Base-by-base conservation (phyloP, 2,797 vertebrate species). In the Setipinna tenuifilis region DNA sequence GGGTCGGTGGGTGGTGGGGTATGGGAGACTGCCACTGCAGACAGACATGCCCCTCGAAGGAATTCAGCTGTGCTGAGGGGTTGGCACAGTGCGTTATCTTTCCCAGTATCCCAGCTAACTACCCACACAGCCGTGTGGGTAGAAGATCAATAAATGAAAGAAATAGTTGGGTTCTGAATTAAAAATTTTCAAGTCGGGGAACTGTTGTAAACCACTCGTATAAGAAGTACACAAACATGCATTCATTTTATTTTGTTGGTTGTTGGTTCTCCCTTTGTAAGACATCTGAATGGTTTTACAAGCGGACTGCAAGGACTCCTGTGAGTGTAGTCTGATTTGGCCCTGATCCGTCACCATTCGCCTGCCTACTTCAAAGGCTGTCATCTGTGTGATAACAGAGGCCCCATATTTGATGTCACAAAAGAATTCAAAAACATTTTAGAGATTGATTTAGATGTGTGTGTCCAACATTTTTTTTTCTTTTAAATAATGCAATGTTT, bases 11-110 rank as follows among this genome's bases (percentile, higher is more conserved):
- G 14, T 54, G 50, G 50, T 54, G 68, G 16, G 31, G 28, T 35
- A 17, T 41, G 17, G 28, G 31, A n/a, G 16, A 19, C 4, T 41
- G 71, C 65, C 28, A 31, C 16, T 44, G 35, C 9, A 78, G 71
- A 78, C 31, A 78, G 35, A 12, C 71, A 78, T 78, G 35, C 31
- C 71, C 7, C 71, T 78, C 31, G 71, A 78, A 78, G 17, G 71
- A 78, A 78, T 21, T 44, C 35, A 78, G 41, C 35, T 31, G 71
- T 78, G 19, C 71, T 78, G 35, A 75, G 17, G 16, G 17, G 12
- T 31, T 71, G 17, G 31, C 28, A 75, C 19, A 7, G 35, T 19
- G 68, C 28, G 6, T 19, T 41, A 41, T 41, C 31, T 75, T 75
- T 75, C 31, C 28, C 31, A 6, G 31, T 41, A 21, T 6, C 35